Evolutionary conservation across 2,113 vertebrate genomes (phyloP).

Genomic region (Oncorhynchus tshawytscha): DNA sequence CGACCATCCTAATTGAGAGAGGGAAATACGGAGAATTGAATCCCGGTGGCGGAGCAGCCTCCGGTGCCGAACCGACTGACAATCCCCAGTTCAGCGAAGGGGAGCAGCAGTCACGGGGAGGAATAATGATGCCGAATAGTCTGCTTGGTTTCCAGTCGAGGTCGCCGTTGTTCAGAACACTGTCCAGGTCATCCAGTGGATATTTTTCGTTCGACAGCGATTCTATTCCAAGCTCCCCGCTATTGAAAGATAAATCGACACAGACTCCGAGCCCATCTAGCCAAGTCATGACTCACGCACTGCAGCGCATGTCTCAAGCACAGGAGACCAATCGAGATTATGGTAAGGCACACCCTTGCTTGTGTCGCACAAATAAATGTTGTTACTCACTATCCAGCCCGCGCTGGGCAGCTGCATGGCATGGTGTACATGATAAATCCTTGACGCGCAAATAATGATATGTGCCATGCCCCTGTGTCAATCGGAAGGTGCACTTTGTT

Average conservation of each 20-base stretch:
- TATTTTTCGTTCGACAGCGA: conserved; percentile 90
- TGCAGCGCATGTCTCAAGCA: conserved; percentile 56
- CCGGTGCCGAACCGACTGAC: conserved; percentile 62
- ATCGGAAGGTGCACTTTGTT: too few relatives aligned
- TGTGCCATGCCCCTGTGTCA: too few relatives aligned
- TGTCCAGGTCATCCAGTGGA: conserved; percentile 87
- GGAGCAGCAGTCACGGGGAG: conserved; percentile 67
- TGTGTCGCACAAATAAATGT: too few relatives aligned
- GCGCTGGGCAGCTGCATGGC: too few relatives aligned
- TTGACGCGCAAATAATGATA: too few relatives aligned
- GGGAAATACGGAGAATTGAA: conserved; percentile 71
- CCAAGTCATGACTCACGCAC: conserved; percentile 71
- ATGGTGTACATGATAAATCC: too few relatives aligned
- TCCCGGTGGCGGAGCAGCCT: conserved; percentile 58
- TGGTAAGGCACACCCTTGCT: conserved; percentile 60
- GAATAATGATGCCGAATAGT: conserved; percentile 71
- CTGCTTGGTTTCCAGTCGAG: conserved; percentile 80
- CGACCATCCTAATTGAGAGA: conserved; percentile 73
- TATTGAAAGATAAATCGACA: conserved; percentile 82
- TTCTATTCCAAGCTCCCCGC: conserved; percentile 78
- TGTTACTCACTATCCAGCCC: too few relatives aligned
- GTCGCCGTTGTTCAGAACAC: conserved; percentile 78
- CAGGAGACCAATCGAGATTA: conserved; percentile 33
- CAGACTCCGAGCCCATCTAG: conserved; percentile 87
- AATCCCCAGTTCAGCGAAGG: conserved; percentile 64